Evolutionary conservation across 2,888 invertebrate genomes (phyloP).

Genomic region (Seira sanloemensis): DNA sequence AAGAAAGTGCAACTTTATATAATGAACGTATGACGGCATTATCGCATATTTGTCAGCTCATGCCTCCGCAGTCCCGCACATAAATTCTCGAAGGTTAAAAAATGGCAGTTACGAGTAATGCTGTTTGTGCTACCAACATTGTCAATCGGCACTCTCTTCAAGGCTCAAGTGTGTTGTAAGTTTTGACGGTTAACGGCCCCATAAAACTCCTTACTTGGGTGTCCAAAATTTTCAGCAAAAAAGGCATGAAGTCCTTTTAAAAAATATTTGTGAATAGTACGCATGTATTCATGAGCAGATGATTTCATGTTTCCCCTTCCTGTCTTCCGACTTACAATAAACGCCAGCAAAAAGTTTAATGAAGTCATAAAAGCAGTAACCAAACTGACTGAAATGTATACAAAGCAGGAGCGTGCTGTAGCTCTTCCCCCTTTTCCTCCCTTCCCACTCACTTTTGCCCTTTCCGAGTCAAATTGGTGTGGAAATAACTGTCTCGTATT

Average conservation of each 20-base stretch:
- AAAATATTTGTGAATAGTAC: not conserved
- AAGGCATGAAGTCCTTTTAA: not conserved
- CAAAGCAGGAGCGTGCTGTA: not conserved
- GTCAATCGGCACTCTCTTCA: constrained; percentile 47
- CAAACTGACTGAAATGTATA: not conserved
- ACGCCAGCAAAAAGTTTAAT: not conserved
- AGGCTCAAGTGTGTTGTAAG: constrained; percentile 18
- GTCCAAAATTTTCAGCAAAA: not conserved
- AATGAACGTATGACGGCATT: not conserved
- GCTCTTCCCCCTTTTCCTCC: not conserved
- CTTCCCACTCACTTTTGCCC: not conserved
- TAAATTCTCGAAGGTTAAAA: not conserved
- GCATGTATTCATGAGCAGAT: not conserved
- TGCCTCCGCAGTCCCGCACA: not conserved
- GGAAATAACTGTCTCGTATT: not conserved
- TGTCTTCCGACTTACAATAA: not conserved
- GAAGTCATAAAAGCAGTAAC: not conserved
- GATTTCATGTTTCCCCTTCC: not conserved
- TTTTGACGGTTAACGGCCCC: constrained; percentile 44
- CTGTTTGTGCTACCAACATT: constrained; percentile 22
- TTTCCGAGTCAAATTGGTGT: not conserved
- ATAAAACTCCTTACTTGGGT: constrained; percentile 3
- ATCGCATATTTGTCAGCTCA: not conserved
- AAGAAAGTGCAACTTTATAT: constrained; percentile 19
- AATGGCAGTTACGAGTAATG: not conserved